These are phyloP conservation scores for Collichthys lucidus DNA, from an alignment of 2,113 vertebrate genomes.

Conservation along the genomic window DNA sequence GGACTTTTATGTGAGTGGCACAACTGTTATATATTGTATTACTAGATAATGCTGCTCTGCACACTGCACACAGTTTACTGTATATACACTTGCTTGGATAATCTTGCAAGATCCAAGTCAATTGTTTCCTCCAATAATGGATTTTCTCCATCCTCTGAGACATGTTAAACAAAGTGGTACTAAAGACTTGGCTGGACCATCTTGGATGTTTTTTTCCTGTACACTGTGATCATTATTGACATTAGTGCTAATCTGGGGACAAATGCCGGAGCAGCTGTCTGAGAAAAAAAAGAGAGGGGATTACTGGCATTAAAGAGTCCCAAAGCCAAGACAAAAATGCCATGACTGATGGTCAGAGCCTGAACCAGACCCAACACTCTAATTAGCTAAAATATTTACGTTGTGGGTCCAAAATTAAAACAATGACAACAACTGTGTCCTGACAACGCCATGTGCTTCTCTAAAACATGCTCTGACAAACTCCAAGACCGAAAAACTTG, in stretches of 20 bases:
- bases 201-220: conserved; percentile 65
- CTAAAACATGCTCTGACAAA: conserved; percentile 10
- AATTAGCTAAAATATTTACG: conserved; percentile 68
- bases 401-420: conserved; percentile 46
- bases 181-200: conserved; percentile 71
- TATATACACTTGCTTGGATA: conserved; percentile 32
- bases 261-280: conserved; percentile 72
- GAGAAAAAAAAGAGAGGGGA: conserved; percentile 49
- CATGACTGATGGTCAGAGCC: conserved; percentile 65
- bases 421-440: conserved; percentile 30
- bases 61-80: conserved; percentile 35
- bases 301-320: conserved; percentile 59
- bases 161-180: conserved; percentile 77
- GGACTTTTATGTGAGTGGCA: neutral
- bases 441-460: neutral
- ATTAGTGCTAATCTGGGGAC: conserved; percentile 76
- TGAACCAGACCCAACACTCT: conserved; percentile 53
- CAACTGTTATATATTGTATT: conserved; percentile 11
- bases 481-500: neutral
- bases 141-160: conserved; percentile 62
- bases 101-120: conserved; percentile 23
- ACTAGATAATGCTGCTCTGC: conserved; percentile 10
- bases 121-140: conserved; percentile 66
- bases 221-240: conserved; percentile 79
- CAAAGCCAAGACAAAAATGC: neutral